A percentile compares a stretch with the other conserved stretches of the same genome.
phyloP scores from a whole-genome alignment of 2,888 invertebrate genomes.

The Helicoverpa assulta region DNA sequence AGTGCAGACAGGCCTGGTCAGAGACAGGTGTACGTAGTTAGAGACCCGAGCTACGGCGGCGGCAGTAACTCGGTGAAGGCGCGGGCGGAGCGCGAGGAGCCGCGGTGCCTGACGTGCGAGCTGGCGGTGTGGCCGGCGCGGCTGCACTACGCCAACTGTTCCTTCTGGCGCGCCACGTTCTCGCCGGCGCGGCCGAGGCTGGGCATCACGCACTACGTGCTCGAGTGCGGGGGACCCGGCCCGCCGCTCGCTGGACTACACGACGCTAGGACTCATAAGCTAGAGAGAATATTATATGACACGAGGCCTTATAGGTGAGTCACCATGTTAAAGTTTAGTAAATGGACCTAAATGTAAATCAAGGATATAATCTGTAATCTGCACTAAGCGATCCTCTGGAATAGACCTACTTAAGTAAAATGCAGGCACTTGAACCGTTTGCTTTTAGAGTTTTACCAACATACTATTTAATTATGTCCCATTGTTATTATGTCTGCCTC shows the following conservation, averaged over 20 bases:
- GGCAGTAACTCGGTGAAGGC: constrained; percentile 86
- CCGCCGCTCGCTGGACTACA: constrained; percentile 96
- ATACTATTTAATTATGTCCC: too few species aligned
- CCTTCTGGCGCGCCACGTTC: constrained; percentile 95
- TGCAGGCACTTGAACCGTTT: too few species aligned
- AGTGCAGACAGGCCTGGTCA: constrained; percentile 96
- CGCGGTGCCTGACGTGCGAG: constrained; percentile 97
- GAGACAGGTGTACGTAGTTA: constrained; percentile 96
- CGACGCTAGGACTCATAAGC: constrained; percentile 93
- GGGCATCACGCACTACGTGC: constrained; percentile 92
- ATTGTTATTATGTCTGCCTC: too few species aligned
- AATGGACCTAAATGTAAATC: too few species aligned
- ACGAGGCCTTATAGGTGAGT: constrained; percentile 91
- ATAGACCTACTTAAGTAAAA: too few species aligned
- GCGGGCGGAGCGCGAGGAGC: constrained; percentile 91
- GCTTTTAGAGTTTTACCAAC: too few species aligned
- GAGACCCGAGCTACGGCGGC: constrained; percentile 93
- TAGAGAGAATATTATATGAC: constrained; percentile 94
- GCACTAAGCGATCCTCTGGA: too few species aligned
- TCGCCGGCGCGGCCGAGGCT: constrained; percentile 87
- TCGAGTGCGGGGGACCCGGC: constrained; percentile 97
- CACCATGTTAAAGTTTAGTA: background rate
- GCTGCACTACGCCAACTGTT: constrained; percentile 95
- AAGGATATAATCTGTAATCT: too few species aligned
- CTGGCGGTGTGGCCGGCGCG: constrained; percentile 95